A percentile compares a stretch with the other conserved stretches of the same genome.
Evolutionary conservation across 2,797 vertebrate species (phyloP).

Genomic region (Pangasius mekongensis): DNA sequence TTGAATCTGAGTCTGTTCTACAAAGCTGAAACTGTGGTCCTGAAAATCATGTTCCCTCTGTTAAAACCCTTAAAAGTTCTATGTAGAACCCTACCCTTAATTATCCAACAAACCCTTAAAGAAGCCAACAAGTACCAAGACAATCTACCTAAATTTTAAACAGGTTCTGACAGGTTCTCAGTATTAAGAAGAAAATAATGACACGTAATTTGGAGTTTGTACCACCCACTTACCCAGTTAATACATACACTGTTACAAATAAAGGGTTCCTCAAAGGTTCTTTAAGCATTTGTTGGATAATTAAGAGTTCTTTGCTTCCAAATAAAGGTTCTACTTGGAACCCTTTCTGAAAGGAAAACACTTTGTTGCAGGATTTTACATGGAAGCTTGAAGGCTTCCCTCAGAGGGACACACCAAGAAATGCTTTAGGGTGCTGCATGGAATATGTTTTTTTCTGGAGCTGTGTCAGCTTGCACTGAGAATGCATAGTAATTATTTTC

Average conservation of each 20-base stretch:
- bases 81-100: neutral
- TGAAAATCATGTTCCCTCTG: neutral
- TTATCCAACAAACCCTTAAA: neutral
- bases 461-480: neutral
- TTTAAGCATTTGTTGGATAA: neutral
- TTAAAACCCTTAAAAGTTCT: neutral
- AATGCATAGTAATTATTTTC: neutral
- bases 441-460: neutral
- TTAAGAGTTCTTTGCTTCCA: neutral
- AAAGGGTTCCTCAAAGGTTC: neutral
- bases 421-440: neutral
- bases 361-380: neutral
- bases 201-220: too few species aligned
- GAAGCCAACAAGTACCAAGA: neutral
- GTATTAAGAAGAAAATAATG: too few species aligned
- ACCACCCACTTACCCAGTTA: too few species aligned
- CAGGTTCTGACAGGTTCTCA: neutral
- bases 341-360: neutral
- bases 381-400: neutral
- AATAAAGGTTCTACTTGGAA: neutral
- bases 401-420: neutral
- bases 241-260: too few species aligned
- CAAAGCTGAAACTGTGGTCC: neutral
- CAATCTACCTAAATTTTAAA: neutral
- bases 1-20: neutral